phyloP scores from a whole-genome alignment of 2,888 invertebrate genomes.

The Cactoblastis cactorum region DNA sequence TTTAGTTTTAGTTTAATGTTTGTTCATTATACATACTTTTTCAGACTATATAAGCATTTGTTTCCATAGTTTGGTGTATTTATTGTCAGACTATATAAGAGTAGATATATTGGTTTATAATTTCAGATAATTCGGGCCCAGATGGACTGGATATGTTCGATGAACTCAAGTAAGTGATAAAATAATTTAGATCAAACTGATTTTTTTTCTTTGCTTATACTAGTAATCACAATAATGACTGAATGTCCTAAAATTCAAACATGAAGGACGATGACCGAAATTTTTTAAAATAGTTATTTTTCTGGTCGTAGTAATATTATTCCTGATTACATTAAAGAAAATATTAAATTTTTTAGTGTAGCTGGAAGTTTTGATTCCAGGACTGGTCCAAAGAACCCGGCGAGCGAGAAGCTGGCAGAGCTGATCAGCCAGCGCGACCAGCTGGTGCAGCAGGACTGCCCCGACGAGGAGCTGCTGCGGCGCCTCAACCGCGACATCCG shows the following conservation, averaged over 20 bases:
- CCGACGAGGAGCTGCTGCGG: constrained; percentile 64
- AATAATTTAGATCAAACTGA: background rate
- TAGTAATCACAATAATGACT: background rate
- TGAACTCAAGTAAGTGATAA: constrained; percentile 44
- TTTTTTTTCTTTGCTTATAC: background rate
- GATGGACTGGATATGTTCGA: constrained; percentile 51
- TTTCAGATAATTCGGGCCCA: constrained; percentile 41
- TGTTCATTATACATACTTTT: no score
- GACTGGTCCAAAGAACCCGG: constrained; percentile 46
- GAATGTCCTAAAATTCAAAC: no score
- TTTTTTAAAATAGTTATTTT: no score
- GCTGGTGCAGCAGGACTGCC: constrained; percentile 65
- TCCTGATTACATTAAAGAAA: no score
- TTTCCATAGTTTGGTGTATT: no score
- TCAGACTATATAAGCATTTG: no score
- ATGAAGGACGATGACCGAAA: no score
- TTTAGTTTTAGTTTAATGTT: no score
- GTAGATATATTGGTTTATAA: background rate
- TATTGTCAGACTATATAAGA: no score
- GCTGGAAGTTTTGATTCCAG: constrained; percentile 27
- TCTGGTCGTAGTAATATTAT: no score
- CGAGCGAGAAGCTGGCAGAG: constrained; percentile 61
- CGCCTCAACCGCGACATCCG: constrained; percentile 76
- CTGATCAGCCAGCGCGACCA: constrained; percentile 70
- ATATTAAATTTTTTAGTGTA: no score